Conservation (phyloP, 2,888 invertebrate species). For the Orthosia gothica region DNA sequence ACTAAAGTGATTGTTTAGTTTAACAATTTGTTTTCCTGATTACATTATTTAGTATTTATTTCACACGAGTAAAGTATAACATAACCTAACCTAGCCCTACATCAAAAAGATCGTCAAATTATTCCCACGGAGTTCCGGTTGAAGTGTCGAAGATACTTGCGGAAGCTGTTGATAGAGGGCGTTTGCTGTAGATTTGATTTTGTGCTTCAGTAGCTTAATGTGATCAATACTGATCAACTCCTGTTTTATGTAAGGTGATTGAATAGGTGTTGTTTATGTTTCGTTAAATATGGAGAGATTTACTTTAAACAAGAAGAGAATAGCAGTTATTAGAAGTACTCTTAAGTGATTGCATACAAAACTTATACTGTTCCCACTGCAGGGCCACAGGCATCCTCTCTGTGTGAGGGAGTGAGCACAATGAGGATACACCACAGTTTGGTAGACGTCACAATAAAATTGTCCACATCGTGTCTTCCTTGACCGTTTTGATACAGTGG, state of each 20-base stretch:
- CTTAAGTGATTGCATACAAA: too few relatives aligned
- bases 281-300: neutral
- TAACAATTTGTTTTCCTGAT: neutral
- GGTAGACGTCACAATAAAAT: too few relatives aligned
- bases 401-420: too few relatives aligned
- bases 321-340: too few relatives aligned
- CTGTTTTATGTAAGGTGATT: neutral
- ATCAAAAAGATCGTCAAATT: constrained; percentile 11
- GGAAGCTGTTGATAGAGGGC: constrained; percentile 2
- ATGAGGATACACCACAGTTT: too few relatives aligned
- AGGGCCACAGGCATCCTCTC: too few relatives aligned
- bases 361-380: too few relatives aligned
- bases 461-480: too few relatives aligned
- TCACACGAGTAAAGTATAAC: neutral
- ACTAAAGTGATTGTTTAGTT: neutral
- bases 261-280: neutral
- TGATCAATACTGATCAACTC: neutral
- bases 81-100: neutral
- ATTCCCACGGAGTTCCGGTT: neutral
- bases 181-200: constrained; percentile 1
- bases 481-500: too few relatives aligned
- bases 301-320: neutral
- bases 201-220: constrained; percentile 4
- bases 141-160: constrained; percentile 5
- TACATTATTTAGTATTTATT: too few relatives aligned